phyloP scores from a whole-genome alignment of 1,140 invertebrate species.

The Orchestia grillus region DNA sequence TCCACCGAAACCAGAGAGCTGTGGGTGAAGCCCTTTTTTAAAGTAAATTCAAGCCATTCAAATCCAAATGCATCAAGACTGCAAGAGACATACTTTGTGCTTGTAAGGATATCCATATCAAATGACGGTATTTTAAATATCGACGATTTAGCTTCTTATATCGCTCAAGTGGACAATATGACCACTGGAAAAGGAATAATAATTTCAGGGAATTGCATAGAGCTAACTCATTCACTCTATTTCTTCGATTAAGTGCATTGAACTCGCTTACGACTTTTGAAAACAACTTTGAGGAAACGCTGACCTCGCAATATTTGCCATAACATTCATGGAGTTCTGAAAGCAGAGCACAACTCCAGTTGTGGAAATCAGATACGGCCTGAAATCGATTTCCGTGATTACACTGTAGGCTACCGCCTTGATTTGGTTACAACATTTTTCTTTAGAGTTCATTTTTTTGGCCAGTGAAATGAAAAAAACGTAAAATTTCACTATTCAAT shows the following conservation, averaged over 20 bases:
- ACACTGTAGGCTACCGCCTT: not conserved
- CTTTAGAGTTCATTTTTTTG: not conserved
- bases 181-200: not conserved
- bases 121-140: too few relatives aligned
- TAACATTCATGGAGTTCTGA: not conserved
- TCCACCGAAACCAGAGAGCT: too few relatives aligned
- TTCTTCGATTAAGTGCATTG: not conserved
- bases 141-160: too few relatives aligned
- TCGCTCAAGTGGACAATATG: too few relatives aligned
- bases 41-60: too few relatives aligned
- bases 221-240: not conserved
- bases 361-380: not conserved
- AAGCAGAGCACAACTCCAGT: not conserved
- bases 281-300: not conserved
- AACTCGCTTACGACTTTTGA: not conserved
- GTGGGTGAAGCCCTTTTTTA: too few relatives aligned
- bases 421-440: not conserved
- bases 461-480: not conserved
- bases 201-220: not conserved
- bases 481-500: not conserved
- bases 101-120: too few relatives aligned
- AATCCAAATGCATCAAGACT: too few relatives aligned
- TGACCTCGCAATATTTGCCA: not conserved
- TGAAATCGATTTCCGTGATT: not conserved
- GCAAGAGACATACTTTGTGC: too few relatives aligned